Evolutionary conservation across 1,140 invertebrate species (phyloP), one percentile per base, ranked within the genome.

Genomic region (Delia radicum): DNA sequence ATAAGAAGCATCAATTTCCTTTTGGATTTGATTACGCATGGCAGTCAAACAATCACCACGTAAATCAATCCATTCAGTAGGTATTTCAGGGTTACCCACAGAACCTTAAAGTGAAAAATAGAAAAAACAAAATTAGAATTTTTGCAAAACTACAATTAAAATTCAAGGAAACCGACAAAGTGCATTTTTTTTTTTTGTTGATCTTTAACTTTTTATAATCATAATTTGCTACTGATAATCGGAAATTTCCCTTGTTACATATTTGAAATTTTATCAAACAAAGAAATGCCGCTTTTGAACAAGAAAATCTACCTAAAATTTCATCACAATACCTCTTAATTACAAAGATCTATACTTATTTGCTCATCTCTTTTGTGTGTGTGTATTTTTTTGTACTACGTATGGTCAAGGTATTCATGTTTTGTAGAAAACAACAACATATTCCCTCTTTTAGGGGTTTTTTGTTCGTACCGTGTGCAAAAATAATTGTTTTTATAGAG

Each of bases 1-100:
- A 79, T 95, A 88, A 0, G 94, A 90, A 46, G 95, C 95, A 65
- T 88, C 87, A 13, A 96, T 89, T 86, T 97, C 95, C 78, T 85
- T 88, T 81, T 94, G 90, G 2, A 96, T 91, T 87, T 96, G 95
- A 6, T 87, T 79, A 31, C 90, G 87, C 85, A 95, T 89, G 37
- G 86, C 87, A 21, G 87, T 85, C 0, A 89, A 83, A 80, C 95
- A 96, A 0, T 86, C 83, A 8, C 79, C 72, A 3, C 88, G 87
- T 90, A 95, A 93, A 13, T 91, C 91, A 10, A 90, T 83, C 92
- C 92, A 94, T 78, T 88, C 85, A 26, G 79, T 55, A 3, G 74
- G 74, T 3, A 76, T 5, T 18, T 71, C 29, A 21, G 29, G 75
- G 7, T 27, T 31, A 31, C 42, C 29, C 71, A 76, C 26, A 15